phyloP scores from a whole-genome alignment of 2,113 vertebrate genomes.

The Edolisoma coerulescens region DNA sequence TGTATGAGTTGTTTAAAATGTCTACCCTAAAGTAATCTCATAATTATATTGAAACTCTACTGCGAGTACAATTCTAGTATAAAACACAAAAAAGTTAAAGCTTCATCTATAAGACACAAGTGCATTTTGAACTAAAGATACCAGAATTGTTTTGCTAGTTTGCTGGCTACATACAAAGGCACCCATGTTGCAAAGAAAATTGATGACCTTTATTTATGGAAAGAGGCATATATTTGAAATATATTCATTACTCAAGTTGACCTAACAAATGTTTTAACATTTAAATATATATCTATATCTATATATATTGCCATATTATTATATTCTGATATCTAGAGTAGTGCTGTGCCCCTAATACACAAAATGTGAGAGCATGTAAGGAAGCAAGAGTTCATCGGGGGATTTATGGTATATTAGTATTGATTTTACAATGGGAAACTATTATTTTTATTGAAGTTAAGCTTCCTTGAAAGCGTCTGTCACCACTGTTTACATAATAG shows the following conservation, averaged over 20 bases:
- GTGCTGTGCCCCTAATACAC: conserved; percentile 52
- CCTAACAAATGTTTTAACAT: conserved; percentile 50
- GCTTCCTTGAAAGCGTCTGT: conserved; percentile 7
- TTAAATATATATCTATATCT: conserved; percentile 52
- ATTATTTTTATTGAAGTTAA: conserved; percentile 18
- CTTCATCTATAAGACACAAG: not conserved
- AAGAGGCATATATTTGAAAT: not conserved
- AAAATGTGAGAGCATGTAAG: conserved; percentile 53
- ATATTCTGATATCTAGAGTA: conserved; percentile 56
- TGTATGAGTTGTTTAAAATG: conserved; percentile 4
- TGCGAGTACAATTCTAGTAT: not conserved
- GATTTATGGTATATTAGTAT: conserved; percentile 14
- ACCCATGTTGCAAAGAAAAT: not conserved
- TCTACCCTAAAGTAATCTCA: not conserved
- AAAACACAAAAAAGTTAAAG: not conserved
- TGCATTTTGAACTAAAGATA: not conserved
- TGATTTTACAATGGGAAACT: conserved; percentile 29
- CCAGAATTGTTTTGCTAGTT: not conserved
- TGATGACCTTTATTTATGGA: conserved; percentile 2
- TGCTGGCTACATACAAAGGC: conserved; percentile 1
- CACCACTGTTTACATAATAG: conserved; percentile 50
- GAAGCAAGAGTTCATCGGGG: conserved; percentile 21
- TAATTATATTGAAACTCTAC: not conserved
- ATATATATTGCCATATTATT: conserved; percentile 61
- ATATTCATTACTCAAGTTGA: conserved; percentile 59